These are phyloP conservation scores for Drosophila incognita DNA, from an alignment of 2,888 invertebrate species.

Conservation along the genomic window DNA sequence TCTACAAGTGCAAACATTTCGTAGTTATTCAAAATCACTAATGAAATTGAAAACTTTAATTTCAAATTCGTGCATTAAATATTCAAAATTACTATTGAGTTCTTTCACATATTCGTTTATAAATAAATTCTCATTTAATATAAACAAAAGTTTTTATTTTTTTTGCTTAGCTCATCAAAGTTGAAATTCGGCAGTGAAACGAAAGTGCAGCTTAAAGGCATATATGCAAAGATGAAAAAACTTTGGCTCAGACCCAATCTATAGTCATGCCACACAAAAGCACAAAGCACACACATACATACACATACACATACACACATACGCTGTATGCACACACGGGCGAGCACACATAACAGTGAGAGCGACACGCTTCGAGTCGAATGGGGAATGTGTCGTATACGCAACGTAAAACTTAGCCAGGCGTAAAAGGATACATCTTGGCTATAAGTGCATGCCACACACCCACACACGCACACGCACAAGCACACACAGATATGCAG, in stretches of 20 bases:
- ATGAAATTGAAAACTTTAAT: neutral
- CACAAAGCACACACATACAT: constrained; percentile 24
- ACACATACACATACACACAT: constrained; percentile 9
- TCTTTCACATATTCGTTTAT: neutral
- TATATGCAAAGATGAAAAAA: constrained; percentile 70
- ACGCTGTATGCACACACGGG: constrained; percentile 5
- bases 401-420: constrained; percentile 79
- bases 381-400: constrained; percentile 76
- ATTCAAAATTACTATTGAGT: neutral
- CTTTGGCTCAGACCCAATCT: constrained; percentile 52
- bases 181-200: constrained; percentile 43
- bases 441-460: constrained; percentile 67
- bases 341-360: constrained; percentile 20
- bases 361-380: constrained; percentile 61
- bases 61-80: neutral
- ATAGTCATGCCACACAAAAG: constrained; percentile 40
- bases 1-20: neutral
- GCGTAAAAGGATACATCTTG: constrained; percentile 79
- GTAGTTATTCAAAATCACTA: neutral
- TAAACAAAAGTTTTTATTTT: neutral
- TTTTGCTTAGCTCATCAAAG: constrained; percentile 13
- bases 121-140: neutral
- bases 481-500: neutral
- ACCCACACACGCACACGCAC: neutral
- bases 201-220: constrained; percentile 75